A percentile compares a stretch with the other conserved stretches of the same genome.
These are phyloP conservation scores for Mimumesa dahlbomi DNA, from an alignment of 2,888 invertebrate species.

Conservation along the genomic window DNA sequence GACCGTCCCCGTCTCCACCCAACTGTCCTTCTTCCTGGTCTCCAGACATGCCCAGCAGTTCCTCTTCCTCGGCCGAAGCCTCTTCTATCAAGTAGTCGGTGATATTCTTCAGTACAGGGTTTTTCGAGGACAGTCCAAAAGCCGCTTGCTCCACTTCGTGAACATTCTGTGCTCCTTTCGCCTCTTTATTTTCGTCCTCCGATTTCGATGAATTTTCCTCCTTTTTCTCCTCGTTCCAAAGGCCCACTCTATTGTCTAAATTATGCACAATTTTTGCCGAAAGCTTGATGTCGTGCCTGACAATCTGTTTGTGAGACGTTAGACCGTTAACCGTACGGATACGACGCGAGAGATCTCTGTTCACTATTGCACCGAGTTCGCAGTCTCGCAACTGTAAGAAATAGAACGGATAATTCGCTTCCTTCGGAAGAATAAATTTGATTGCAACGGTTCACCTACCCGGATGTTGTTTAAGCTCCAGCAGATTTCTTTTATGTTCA, in stretches of 20 bases:
- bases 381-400: constrained; percentile 89
- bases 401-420: neutral
- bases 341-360: constrained; percentile 96
- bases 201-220: constrained; percentile 66
- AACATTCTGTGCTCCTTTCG: constrained; percentile 64
- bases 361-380: constrained; percentile 97
- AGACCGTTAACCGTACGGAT: constrained; percentile 96
- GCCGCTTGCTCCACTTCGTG: constrained; percentile 78
- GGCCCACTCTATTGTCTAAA: constrained; percentile 90
- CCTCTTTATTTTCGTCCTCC: constrained; percentile 62
- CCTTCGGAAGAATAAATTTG: too few relatives aligned
- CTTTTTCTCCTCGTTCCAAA: constrained; percentile 86
- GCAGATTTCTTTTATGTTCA: constrained; percentile 99
- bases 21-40: constrained; percentile 82
- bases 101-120: constrained; percentile 97
- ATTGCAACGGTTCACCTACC: constrained; percentile 81
- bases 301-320: constrained; percentile 92
- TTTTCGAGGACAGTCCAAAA: constrained; percentile 90
- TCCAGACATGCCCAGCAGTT: constrained; percentile 87
- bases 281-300: constrained; percentile 94
- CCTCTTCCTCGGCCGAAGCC: constrained; percentile 98
- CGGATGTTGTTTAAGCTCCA: constrained; percentile 98
- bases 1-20: constrained; percentile 80
- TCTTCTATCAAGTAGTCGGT: constrained; percentile 99
- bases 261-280: constrained; percentile 95